These are phyloP conservation scores for Liolophura sinensis DNA, from an alignment of 1,140 invertebrate species.

Conservation along the genomic window DNA sequence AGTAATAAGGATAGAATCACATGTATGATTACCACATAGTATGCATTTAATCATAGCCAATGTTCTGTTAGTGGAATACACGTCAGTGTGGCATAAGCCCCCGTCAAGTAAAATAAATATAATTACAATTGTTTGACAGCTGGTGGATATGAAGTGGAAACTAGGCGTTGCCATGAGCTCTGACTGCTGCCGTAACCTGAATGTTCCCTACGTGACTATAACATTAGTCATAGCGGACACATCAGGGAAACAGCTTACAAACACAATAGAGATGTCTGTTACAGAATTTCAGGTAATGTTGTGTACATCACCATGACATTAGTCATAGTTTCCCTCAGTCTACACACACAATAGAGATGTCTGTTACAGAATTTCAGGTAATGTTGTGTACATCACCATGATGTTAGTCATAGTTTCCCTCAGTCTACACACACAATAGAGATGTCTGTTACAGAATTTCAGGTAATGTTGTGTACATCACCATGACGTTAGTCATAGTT, in stretches of 20 bases:
- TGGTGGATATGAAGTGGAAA: conserved; percentile 37
- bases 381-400: no score
- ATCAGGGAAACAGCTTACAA: conserved; percentile 24
- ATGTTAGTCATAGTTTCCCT: background rate
- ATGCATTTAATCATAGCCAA: no score
- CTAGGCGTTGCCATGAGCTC: conserved; percentile 32
- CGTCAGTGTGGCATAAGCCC: conserved; percentile 21
- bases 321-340: background rate
- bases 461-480: background rate
- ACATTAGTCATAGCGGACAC: conserved; percentile 25
- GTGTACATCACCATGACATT: background rate
- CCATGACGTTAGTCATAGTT: no score
- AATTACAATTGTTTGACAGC: conserved; percentile 9
- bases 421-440: background rate
- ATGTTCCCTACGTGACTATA: conserved; percentile 30
- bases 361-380: background rate
- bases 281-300: conserved; percentile 30
- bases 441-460: background rate
- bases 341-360: background rate
- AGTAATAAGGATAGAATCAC: no score
- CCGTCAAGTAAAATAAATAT: background rate
- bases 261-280: conserved; percentile 33
- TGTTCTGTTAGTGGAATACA: conserved; percentile 2
- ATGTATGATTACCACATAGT: no score
- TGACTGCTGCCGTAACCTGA: conserved; percentile 30